phyloP scores from a whole-genome alignment of 1,140 invertebrate genomes.

The Mactra quadrangularis region DNA sequence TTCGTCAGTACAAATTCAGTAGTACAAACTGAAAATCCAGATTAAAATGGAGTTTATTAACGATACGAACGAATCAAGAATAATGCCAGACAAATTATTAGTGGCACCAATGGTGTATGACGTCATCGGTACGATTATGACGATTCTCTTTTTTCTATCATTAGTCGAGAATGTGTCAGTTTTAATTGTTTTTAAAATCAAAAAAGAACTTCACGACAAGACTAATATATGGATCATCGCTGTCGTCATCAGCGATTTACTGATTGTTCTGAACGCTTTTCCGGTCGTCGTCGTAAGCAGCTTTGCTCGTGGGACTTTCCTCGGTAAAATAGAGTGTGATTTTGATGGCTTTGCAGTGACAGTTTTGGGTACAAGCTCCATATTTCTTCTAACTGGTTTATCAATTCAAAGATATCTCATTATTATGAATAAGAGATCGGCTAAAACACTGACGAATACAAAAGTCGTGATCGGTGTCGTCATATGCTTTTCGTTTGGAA shows the following conservation, averaged over 20 bases:
- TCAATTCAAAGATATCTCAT: too few relatives aligned
- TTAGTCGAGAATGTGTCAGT: constrained; percentile 8
- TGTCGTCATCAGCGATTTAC: constrained; percentile 18
- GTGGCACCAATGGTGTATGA: neutral
- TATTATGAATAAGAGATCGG: neutral
- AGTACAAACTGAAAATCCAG: too few relatives aligned
- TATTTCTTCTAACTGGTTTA: too few relatives aligned
- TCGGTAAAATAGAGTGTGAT: constrained; percentile 9
- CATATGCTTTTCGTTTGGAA: constrained; percentile 8
- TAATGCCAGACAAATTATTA: too few relatives aligned
- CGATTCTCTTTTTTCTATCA: constrained; percentile 5
- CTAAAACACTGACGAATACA: neutral
- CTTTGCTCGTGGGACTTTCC: too few relatives aligned
- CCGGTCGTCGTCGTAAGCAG: neutral
- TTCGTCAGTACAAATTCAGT: too few relatives aligned
- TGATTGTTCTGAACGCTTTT: constrained; percentile 42
- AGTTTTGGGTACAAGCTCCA: neutral
- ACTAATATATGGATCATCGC: constrained; percentile 26
- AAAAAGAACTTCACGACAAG: neutral
- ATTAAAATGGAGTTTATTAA: too few relatives aligned
- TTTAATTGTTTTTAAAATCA: neutral
- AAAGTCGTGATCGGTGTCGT: neutral
- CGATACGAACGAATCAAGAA: too few relatives aligned
- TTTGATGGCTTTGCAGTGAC: constrained; percentile 36
- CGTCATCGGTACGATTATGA: constrained; percentile 2